Base-by-base conservation (phyloP, 2,888 invertebrate genomes). In the Synergus gifuensis region DNA sequence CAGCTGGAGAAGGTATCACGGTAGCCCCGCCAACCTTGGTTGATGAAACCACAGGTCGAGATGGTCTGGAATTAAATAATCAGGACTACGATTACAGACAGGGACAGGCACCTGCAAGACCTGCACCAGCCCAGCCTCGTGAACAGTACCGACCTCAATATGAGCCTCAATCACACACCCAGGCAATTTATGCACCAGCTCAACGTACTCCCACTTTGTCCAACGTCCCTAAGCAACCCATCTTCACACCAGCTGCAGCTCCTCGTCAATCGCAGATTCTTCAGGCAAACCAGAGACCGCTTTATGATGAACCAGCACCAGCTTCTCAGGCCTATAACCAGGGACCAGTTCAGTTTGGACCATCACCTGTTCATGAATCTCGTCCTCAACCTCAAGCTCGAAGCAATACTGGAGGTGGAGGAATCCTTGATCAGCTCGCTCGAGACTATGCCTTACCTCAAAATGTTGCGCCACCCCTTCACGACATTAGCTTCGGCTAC, bases 1-100 rank as follows among this genome's bases (percentile, higher is more conserved):
- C 97, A 0, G 94, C 96, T 2, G 97, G 97, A 0, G 97, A 97
- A 89, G 97, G 97, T 62, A 97, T 97, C 91, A 97, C 97, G 0
- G 97, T 97, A 0, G 93, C 93, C 0, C 93, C 93, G 0, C 93
- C 93, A 5, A 93, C 93, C 0, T 85, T 93, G 8, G 89, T 92
- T 0, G 93, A 93, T 83, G 93, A 93, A 79, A 92, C 93, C 5
- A 92, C 92, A 12, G 89, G 87, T 82, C 90, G 87, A 60, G 91
- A 92, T 8, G 87, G 85, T 4, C 80, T 88, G 0, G 84, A 88
- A 22, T 82, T 76, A 0, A 85, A 85, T 67, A 87, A 85, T 67
- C 85, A 89, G 67, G 88, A 88, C 14, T 91, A 91, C 67, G 89
- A 90, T 22, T 89, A 89, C 54, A 87, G 87, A 5, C 90, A 88